Percentiles rank a stretch among this genome's conserved stretches.
Evolutionary conservation across 2,797 vertebrate species (phyloP).

Genomic region (Sciurus vulgaris): DNA sequence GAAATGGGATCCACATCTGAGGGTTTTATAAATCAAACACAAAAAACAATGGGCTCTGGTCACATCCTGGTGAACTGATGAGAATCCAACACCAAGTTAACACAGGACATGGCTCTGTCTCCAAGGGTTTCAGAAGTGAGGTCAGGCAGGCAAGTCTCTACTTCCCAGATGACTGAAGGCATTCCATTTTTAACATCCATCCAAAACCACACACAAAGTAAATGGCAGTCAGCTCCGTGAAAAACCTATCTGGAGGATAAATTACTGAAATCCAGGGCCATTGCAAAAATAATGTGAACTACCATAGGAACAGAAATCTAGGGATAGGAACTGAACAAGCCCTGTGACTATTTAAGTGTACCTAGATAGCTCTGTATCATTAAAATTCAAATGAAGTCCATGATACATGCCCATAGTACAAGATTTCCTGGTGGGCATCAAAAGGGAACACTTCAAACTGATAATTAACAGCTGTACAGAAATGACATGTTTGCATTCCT

Average conservation of each 20-base stretch:
- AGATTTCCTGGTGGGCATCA: slow-evolving; percentile 1
- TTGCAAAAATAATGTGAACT: not conserved
- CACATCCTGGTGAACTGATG: slow-evolving; percentile 54
- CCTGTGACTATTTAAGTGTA: not conserved
- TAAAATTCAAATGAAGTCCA: not conserved
- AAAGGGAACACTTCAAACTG: slow-evolving; percentile 9
- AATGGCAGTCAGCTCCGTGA: not conserved
- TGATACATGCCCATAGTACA: not conserved
- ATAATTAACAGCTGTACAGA: not conserved
- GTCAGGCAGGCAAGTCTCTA: slow-evolving; percentile 57
- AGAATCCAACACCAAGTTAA: slow-evolving; percentile 27
- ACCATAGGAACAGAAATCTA: not conserved
- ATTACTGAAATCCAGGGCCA: slow-evolving; percentile 24
- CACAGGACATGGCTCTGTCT: not conserved
- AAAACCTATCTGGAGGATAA: not conserved
- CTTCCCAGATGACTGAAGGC: slow-evolving; percentile 49
- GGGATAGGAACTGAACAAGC: not conserved
- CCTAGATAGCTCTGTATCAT: not conserved
- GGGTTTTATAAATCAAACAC: slow-evolving; percentile 29
- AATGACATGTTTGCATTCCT: not conserved
- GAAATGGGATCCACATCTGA: slow-evolving; percentile 28
- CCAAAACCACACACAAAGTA: slow-evolving; percentile 49
- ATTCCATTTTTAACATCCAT: slow-evolving; percentile 54
- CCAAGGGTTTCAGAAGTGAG: slow-evolving; percentile 52
- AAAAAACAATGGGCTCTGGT: slow-evolving; percentile 40